phyloP scores from a whole-genome alignment of 1,140 invertebrate genomes.

The Rhyacophila brunnea region DNA sequence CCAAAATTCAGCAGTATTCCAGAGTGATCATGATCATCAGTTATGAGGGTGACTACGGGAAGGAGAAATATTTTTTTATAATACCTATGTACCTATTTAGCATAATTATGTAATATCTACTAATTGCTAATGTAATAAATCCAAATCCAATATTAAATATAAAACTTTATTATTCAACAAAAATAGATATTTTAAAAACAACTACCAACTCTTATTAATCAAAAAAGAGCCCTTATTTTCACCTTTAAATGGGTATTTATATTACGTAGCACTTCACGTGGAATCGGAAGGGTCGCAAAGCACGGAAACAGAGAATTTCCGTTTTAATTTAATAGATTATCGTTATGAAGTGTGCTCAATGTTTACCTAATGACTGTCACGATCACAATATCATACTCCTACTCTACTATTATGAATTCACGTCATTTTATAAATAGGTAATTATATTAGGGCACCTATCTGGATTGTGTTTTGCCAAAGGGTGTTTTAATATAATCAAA shows the following conservation, averaged over 20 bases:
- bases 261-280: neutral
- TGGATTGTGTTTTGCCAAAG: too few species aligned
- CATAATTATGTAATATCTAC: too few species aligned
- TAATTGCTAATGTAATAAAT: too few species aligned
- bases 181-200: too few species aligned
- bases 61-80: too few species aligned
- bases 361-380: slow-evolving; percentile 36
- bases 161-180: too few species aligned
- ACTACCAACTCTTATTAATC: neutral
- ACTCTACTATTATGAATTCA: slow-evolving; percentile 14
- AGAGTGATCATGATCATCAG: too few species aligned
- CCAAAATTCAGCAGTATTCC: too few species aligned
- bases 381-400: slow-evolving; percentile 6
- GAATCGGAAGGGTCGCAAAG: slow-evolving; percentile 10
- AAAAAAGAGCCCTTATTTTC: neutral
- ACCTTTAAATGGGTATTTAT: neutral
- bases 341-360: slow-evolving; percentile 35
- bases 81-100: too few species aligned
- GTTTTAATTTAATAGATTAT: slow-evolving; percentile 37
- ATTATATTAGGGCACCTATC: slow-evolving; percentile 26
- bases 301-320: slow-evolving; percentile 20
- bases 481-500: too few species aligned
- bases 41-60: too few species aligned
- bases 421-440: slow-evolving; percentile 32
- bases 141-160: too few species aligned